phyloP scores from a whole-genome alignment of 2,113 vertebrate species.

The Tyrannus savana region DNA sequence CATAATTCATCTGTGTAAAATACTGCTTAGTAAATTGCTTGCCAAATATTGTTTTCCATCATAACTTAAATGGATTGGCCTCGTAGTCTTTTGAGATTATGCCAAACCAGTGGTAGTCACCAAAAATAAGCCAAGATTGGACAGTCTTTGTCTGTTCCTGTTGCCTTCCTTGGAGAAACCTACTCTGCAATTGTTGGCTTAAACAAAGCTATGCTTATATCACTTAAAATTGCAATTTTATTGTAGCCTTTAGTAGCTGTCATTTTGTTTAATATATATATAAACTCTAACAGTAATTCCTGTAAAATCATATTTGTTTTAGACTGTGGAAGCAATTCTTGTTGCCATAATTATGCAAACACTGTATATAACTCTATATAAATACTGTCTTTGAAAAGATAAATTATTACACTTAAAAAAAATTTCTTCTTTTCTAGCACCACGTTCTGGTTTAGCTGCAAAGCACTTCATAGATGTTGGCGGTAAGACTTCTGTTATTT shows the following conservation, averaged over 20 bases:
- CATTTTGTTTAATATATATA: background rate
- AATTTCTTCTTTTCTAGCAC: slow-evolving; percentile 77
- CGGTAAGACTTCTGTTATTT: slow-evolving; percentile 77
- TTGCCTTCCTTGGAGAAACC: background rate
- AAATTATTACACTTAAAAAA: background rate
- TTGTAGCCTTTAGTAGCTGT: background rate
- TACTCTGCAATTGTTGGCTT: background rate
- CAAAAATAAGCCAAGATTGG: background rate
- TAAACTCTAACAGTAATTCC: background rate
- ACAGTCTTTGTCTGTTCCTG: background rate
- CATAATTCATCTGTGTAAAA: background rate
- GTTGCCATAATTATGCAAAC: background rate
- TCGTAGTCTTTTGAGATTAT: background rate
- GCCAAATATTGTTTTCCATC: background rate
- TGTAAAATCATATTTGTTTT: background rate
- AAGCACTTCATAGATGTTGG: slow-evolving; percentile 97
- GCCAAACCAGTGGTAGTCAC: background rate
- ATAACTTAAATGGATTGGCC: background rate
- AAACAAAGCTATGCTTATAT: background rate
- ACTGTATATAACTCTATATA: background rate
- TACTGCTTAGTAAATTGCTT: background rate
- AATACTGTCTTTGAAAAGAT: background rate
- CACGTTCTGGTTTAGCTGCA: slow-evolving; percentile 92
- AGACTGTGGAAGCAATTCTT: background rate
- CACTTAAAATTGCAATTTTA: background rate